Conservation (phyloP, 2,888 invertebrate species). For the Rhodophaea formosa region DNA sequence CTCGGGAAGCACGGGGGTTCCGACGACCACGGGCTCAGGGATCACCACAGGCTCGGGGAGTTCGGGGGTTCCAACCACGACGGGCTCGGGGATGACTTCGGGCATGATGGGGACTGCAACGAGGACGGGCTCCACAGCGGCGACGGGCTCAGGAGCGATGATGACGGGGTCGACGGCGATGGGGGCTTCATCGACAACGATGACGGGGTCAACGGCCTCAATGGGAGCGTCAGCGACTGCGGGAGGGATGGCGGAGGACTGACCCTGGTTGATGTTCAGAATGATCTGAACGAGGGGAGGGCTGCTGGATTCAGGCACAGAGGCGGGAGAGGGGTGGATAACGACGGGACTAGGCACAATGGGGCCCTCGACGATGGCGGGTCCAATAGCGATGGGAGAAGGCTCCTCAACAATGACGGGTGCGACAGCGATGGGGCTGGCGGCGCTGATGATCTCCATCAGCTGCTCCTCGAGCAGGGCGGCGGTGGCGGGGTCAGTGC, state of each 20-base stretch:
- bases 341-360: constrained; percentile 29
- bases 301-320: constrained; percentile 26
- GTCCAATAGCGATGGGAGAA: constrained; percentile 24
- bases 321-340: constrained; percentile 25
- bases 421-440: constrained; percentile 24
- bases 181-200: constrained; percentile 25
- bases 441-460: constrained; percentile 34
- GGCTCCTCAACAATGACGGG: constrained; percentile 27
- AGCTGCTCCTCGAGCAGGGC: constrained; percentile 45
- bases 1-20: constrained; percentile 19
- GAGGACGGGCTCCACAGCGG: constrained; percentile 24
- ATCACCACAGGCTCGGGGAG: constrained; percentile 20
- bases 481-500: constrained; percentile 53
- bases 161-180: constrained; percentile 24
- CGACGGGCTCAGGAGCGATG: constrained; percentile 22
- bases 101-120: constrained; percentile 20
- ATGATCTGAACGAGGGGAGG: constrained; percentile 42
- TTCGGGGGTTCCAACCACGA: constrained; percentile 25
- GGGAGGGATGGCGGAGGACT: constrained; percentile 8
- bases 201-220: constrained; percentile 23
- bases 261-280: constrained; percentile 36
- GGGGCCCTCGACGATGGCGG: constrained; percentile 27
- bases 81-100: constrained; percentile 20
- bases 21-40: constrained; percentile 26
- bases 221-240: constrained; percentile 23